Evolutionary conservation across 2,797 vertebrate species (phyloP).

Genomic region (Rhinatrema bivittatum): DNA sequence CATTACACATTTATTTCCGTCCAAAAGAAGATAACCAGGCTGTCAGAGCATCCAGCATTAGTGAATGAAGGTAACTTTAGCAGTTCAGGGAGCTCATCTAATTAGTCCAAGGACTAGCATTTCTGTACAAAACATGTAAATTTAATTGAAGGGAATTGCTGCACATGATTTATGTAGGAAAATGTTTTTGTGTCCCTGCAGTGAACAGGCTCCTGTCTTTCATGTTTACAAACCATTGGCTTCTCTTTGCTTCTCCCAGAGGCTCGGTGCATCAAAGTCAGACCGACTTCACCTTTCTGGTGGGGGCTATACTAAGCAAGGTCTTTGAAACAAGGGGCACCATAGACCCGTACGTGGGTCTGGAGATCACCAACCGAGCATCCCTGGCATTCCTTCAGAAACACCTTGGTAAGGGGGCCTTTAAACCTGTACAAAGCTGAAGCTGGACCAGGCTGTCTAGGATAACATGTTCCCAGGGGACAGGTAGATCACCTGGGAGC

Average conservation of each 20-base stretch:
- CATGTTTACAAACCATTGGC: too few relatives aligned
- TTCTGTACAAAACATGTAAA: too few relatives aligned
- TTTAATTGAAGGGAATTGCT: too few relatives aligned
- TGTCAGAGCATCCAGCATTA: too few relatives aligned
- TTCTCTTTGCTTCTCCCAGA: conserved; percentile 19
- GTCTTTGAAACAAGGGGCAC: conserved; percentile 32
- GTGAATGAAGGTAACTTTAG: too few relatives aligned
- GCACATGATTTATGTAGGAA: too few relatives aligned
- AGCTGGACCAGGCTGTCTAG: neutral
- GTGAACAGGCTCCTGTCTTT: too few relatives aligned
- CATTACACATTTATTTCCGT: too few relatives aligned
- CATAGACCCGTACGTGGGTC: conserved; percentile 42
- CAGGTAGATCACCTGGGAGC: neutral
- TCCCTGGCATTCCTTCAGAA: conserved; percentile 60
- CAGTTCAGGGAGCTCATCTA: too few relatives aligned
- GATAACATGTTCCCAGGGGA: neutral
- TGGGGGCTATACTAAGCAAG: conserved; percentile 20
- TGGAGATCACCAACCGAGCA: conserved; percentile 37
- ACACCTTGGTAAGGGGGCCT: conserved; percentile 43
- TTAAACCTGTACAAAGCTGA: accelerated
- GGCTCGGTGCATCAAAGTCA: conserved; percentile 55
- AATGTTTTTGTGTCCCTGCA: too few relatives aligned
- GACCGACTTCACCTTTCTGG: conserved; percentile 53
- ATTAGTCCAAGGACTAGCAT: too few relatives aligned
- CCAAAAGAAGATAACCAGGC: too few relatives aligned